Base-by-base conservation (phyloP, 1,140 invertebrate species). In the Zaprionus davidi region DNA sequence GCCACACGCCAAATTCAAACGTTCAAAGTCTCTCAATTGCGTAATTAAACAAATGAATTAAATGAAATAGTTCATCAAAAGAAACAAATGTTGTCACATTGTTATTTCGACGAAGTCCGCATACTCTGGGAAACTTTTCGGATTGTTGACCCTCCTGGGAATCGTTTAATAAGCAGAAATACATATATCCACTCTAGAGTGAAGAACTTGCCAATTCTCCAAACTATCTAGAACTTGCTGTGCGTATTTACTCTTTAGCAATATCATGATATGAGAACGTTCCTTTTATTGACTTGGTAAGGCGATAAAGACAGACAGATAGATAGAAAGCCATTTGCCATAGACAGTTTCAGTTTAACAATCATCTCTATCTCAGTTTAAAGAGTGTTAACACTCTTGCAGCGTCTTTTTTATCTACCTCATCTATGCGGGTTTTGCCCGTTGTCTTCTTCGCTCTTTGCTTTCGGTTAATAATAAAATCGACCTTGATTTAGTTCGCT, bases 401-500 rank as follows among this genome's bases (percentile, higher is more conserved):
- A 46, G 20, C 56, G 38, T 44, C 64, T 68, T 63, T 36, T 63
- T 68, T 62, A 58, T 44, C 24, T 46, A 41, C 56, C 20, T 20
- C 17, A 28, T 20, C 36, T 62, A 20, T 51, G 60, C 68, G 49
- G 57, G 62, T 62, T 73, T 67, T 69, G 66, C 56, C 53, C 26
- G n/a, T 46, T 17, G 41, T 56, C 24, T 9, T 36, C 22, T 13
- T 36, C 31, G 34, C 22, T 46, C 15, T 55, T 55, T 56, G 51
- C 24, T 66, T 66, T 72, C 22, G 74, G 63, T 77, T 73, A 69
- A 77, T 77, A 77, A 77, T 74, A 74, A 78, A 68, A 69, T 78
- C 65, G 71, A 70, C 76, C 76, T 78, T 78, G 76, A 78, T 74
- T 78, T 55, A 73, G 70, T 77, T 73, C 44, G 67, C 57, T 64